Percentiles rank a stretch among this genome's conserved stretches.
Evolutionary conservation across 2,113 vertebrate genomes (phyloP).

Genomic region (Erythrocebus patas): DNA sequence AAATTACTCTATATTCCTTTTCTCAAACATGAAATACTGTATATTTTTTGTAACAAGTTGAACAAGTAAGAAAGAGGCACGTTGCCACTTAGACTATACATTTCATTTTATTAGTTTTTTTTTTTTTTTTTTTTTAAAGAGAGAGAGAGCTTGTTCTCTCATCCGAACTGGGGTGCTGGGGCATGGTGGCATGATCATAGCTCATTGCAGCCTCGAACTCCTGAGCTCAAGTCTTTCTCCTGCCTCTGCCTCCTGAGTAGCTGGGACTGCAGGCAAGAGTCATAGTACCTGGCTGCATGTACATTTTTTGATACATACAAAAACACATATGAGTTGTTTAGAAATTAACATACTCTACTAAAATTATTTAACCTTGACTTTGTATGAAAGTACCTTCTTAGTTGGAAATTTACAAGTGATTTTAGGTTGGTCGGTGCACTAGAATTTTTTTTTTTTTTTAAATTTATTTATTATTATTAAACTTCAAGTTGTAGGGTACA

Average conservation of each 20-base stretch:
- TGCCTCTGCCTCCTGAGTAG: no score
- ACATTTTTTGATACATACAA: neutral
- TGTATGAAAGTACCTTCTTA: neutral
- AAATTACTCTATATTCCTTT: neutral
- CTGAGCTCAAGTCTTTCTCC: no score
- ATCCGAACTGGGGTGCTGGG: no score
- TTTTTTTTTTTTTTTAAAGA: no score
- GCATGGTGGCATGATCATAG: neutral
- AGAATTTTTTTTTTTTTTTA: no score
- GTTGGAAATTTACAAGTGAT: slow-evolving; percentile 9
- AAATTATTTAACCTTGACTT: slow-evolving; percentile 15
- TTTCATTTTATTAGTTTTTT: no score
- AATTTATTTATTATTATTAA: no score
- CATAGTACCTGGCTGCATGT: neutral
- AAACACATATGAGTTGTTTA: neutral
- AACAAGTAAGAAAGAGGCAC: neutral
- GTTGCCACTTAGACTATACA: neutral
- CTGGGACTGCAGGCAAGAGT: no score
- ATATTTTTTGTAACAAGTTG: neutral
- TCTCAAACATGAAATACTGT: neutral
- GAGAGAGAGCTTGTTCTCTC: no score
- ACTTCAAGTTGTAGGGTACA: no score
- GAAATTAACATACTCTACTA: neutral
- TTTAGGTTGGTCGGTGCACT: neutral
- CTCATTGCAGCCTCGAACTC: no score